A percentile compares a stretch with the other conserved stretches of the same genome.
Conservation (phyloP, 37 sponge, comb jelly and placozoan species). For the Halichondria panicea region DNA sequence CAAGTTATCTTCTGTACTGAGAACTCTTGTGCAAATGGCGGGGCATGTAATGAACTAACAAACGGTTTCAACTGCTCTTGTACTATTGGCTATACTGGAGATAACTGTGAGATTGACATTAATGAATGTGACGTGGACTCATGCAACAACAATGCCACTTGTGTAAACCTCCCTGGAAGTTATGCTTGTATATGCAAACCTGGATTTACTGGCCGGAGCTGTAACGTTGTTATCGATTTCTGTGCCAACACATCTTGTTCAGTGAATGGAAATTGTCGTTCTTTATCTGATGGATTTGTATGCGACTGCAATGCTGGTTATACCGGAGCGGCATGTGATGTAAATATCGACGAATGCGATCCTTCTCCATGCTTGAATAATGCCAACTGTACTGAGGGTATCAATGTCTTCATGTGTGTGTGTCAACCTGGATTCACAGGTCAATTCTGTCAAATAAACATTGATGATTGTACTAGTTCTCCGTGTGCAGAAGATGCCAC, state of each 20-base stretch:
- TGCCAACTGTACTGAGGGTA: conserved; percentile 23
- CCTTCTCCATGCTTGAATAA: conserved; percentile 21
- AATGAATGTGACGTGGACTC: conserved; percentile 12
- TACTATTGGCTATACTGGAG: conserved; percentile 24
- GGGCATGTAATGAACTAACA: conserved; percentile 12
- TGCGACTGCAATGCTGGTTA: conserved; percentile 39
- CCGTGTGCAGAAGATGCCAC: conserved; percentile 42
- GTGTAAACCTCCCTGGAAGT: not conserved
- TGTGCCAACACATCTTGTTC: conserved; percentile 2
- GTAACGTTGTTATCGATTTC: conserved; percentile 19
- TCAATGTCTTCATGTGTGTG: conserved; percentile 25
- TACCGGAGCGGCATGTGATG: conserved; percentile 20
- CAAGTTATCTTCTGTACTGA: conserved; percentile 13
- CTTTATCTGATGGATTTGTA: not conserved
- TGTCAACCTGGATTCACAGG: conserved; percentile 43
- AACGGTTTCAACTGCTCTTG: conserved; percentile 22
- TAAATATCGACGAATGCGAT: conserved; percentile 15
- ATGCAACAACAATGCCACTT: conserved; percentile 7
- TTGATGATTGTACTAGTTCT: conserved; percentile 5
- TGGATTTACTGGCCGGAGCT: conserved; percentile 18
- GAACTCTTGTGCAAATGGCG: conserved; percentile 15
- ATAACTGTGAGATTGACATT: conserved; percentile 6
- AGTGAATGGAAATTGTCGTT: not conserved
- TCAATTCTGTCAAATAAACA: conserved; percentile 3
- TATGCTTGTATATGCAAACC: conserved; percentile 7